phyloP scores from a whole-genome alignment of 2,888 invertebrate genomes.

The Rapana venosa region DNA sequence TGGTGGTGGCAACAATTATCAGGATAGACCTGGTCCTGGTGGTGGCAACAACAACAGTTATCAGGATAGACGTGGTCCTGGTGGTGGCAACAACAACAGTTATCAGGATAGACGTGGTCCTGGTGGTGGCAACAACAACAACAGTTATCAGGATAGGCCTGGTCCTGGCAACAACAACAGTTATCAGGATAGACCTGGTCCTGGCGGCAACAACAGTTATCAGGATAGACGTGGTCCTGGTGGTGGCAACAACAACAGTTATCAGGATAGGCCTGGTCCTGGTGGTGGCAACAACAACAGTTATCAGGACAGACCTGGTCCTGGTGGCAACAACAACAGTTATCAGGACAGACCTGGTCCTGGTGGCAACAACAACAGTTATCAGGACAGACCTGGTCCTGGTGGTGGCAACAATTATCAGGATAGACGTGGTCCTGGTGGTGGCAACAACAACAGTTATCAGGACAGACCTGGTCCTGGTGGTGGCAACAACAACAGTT shows the following conservation, averaged over 20 bases:
- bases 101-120: background rate
- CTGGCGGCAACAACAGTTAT: background rate
- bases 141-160: background rate
- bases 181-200: background rate
- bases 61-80: background rate
- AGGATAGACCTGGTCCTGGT: background rate
- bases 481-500: slow-evolving; percentile 1
- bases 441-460: background rate
- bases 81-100: background rate
- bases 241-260: slow-evolving; percentile 11
- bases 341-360: background rate
- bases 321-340: slow-evolving; percentile 6
- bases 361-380: background rate
- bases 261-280: background rate
- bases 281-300: slow-evolving; percentile 5
- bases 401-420: background rate
- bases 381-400: background rate
- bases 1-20: background rate
- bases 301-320: slow-evolving; percentile 1
- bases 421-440: background rate
- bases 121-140: background rate
- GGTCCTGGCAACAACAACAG: background rate
- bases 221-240: background rate
- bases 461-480: background rate
- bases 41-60: background rate